Conservation (phyloP, 1,140 invertebrate genomes). For the Drosophila busckii region DNA sequence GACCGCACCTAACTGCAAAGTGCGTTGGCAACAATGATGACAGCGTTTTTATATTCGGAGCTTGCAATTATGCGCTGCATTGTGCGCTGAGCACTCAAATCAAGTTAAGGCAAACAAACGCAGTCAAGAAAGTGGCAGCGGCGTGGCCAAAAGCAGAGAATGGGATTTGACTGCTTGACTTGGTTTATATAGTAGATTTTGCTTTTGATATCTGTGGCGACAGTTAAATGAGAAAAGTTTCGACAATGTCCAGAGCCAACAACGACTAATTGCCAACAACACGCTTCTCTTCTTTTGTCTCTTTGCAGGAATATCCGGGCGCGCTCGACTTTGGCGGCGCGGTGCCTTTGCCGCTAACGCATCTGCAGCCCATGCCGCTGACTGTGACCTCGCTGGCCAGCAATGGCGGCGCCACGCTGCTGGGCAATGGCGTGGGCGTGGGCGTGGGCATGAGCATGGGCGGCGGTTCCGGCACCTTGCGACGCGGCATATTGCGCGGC, state of each 20-base stretch:
- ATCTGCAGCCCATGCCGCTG: conserved; percentile 68
- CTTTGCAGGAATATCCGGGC: conserved; percentile 69
- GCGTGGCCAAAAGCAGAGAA: too few species aligned
- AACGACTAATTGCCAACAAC: background rate
- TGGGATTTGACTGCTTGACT: conserved; percentile 2
- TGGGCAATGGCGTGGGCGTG: conserved; percentile 26
- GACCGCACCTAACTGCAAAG: too few species aligned
- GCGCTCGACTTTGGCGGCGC: conserved; percentile 69
- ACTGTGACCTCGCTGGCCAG: conserved; percentile 54
- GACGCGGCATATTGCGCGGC: conserved; percentile 70
- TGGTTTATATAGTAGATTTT: conserved; percentile 10
- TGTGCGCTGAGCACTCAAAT: too few species aligned
- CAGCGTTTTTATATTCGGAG: too few species aligned
- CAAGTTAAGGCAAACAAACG: background rate
- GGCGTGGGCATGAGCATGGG: conserved; percentile 10
- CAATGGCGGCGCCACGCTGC: conserved; percentile 45
- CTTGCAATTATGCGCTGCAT: too few species aligned
- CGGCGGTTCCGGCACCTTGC: conserved; percentile 61
- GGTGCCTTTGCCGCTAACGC: conserved; percentile 63
- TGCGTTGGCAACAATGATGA: too few species aligned
- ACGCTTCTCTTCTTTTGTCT: background rate
- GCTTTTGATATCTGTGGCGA: conserved; percentile 52
- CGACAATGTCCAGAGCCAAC: conserved; percentile 4
- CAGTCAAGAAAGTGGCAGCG: too few species aligned
- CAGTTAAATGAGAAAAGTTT: conserved; percentile 71